Evolutionary conservation across 2,113 vertebrate genomes (phyloP), one percentile per base, ranked within the genome.

Genomic region (Passer montanus): DNA sequence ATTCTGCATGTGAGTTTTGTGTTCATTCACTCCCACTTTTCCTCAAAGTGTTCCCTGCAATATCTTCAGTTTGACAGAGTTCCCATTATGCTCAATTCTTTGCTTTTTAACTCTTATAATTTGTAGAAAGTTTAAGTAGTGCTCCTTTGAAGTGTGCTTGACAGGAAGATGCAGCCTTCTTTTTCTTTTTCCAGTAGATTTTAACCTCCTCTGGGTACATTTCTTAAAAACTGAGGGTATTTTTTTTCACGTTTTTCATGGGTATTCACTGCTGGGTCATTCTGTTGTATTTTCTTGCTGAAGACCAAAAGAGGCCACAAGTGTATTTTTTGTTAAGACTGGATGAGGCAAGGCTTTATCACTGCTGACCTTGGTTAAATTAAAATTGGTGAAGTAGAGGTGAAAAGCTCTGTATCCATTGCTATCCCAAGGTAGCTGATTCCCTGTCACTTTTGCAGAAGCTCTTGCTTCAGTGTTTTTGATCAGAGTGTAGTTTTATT

Each of bases 11-110:
- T 69, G 84, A 96, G 58, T 89, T 75, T 88, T 88, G 63, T 90
- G 79, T 95, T 95, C 93, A 90, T 97, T 96, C 83, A 81, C 30
- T 93, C 76, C 53, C 79, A 67, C 43, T 94, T 79, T 49, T 91
- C 84, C 74, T 93, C 62, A 20, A 44, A 88, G 79, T 52, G 56
- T 90, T 93, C 76, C 85, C 93, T 94, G 81, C 72, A 75, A 60
- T 83, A 74, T 86, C 72, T 92, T 90, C 43, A 63, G 27, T 74
- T 56, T 93, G 92, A 85, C 77, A 91, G 89, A 87, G 18, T 90
- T 84, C 49, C 87, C 81, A 84, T 94, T 96, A 60, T 93, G 94
- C 88, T 86, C 72, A 90, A 5, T 59, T 92, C 79, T 93, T 95
- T 89, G 44, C 75, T 90, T 95, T 95, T 92, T 83, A 93, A 90